phyloP scores from a whole-genome alignment of 2,797 vertebrate species.

The Gobio occitaniae region DNA sequence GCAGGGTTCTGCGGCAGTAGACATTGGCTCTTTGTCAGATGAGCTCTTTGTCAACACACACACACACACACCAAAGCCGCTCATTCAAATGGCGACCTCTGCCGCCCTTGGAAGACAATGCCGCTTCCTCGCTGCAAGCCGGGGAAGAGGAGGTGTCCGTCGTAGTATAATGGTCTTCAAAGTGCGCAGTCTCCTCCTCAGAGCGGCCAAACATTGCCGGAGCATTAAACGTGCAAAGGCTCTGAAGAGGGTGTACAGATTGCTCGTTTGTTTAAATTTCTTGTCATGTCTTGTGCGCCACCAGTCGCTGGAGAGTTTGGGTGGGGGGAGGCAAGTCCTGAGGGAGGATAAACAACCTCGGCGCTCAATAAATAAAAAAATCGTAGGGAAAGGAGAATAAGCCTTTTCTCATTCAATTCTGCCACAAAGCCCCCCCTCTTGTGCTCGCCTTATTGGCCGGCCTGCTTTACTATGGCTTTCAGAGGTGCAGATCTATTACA shows the following conservation, averaged over 20 bases:
- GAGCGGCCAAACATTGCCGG: constrained; percentile 2
- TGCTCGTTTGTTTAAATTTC: constrained; percentile 58
- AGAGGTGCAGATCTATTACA: constrained; percentile 64
- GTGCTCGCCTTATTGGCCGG: constrained; percentile 57
- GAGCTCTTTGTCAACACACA: constrained; percentile 71
- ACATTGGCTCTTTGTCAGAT: constrained; percentile 66
- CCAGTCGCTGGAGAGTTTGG: constrained; percentile 30
- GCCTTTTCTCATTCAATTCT: constrained; percentile 59
- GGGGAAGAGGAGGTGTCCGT: constrained; percentile 62
- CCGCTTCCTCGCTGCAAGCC: constrained; percentile 64
- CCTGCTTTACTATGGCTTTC: constrained; percentile 62
- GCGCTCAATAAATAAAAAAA: constrained; percentile 74
- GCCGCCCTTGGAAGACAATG: constrained; percentile 81
- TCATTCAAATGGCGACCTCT: constrained; percentile 79
- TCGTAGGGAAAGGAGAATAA: constrained; percentile 62
- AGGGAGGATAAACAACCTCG: constrained; percentile 77
- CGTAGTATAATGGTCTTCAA: constrained; percentile 78
- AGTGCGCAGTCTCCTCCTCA: constrained; percentile 58
- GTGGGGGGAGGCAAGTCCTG: constrained; percentile 69
- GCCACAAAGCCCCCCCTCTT: constrained; percentile 55
- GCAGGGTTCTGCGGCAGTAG: constrained; percentile 63
- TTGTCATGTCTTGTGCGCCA: constrained; percentile 57
- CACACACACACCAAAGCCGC: constrained; percentile 66
- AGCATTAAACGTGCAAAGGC: constrained; percentile 42
- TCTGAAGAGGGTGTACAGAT: constrained; percentile 44